These are phyloP conservation scores for Myiotriccus ornatus DNA, from an alignment of 2,797 vertebrate species.

Conservation along the genomic window DNA sequence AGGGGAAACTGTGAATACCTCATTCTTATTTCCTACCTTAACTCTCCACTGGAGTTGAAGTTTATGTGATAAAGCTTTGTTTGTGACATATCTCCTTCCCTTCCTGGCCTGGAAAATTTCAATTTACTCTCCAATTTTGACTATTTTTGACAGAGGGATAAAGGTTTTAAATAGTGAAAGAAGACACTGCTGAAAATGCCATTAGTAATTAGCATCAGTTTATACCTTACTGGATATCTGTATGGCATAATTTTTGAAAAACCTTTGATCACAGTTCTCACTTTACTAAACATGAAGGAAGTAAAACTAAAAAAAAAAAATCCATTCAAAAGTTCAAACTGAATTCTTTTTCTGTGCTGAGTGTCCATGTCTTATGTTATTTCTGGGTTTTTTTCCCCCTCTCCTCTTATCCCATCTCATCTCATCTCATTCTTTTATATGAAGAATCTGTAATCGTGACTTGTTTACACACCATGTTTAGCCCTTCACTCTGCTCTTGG, in stretches of 20 bases:
- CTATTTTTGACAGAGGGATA: neutral
- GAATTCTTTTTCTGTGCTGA: neutral
- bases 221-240: neutral
- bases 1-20: neutral
- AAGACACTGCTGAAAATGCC: neutral
- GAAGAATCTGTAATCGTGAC: neutral
- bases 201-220: neutral
- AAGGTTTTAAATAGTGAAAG: neutral
- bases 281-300: neutral
- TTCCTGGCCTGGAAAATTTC: neutral
- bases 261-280: neutral
- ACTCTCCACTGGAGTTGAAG: neutral
- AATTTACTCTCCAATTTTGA: neutral
- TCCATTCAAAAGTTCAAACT: neutral
- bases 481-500: neutral
- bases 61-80: neutral
- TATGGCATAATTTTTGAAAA: neutral
- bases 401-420: neutral
- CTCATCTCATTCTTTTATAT: neutral
- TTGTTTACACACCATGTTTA: neutral
- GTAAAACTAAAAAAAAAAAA: neutral
- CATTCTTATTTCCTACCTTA: neutral
- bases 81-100: neutral
- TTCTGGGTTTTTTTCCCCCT: neutral
- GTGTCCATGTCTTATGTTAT: neutral